Base-by-base conservation (phyloP, 30 jellyfish, hydroid and myxozoan genomes). In the Aurelia aurita complex sp. Pacific region DNA sequence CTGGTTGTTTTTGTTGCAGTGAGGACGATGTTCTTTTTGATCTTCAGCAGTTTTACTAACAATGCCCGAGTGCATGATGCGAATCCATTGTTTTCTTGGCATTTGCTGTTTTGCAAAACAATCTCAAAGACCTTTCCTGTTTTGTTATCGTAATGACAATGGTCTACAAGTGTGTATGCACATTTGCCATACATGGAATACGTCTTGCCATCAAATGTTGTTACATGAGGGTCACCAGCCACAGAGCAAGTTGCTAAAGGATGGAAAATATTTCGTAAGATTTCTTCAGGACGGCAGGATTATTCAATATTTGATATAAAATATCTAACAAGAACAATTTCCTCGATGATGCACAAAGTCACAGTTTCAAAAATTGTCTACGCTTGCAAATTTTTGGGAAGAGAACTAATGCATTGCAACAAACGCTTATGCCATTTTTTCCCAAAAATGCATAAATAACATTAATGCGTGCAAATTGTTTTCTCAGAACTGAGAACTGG, bases 161-260 rank as follows among this genome's bases (percentile, higher is more conserved):
- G 97, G 40, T 95, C 99, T 16, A 82, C 97, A 59, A 95, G 89
- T 2, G 90, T 97, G 85, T 95, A 95, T 19, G 92, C 89, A 78
- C 99, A 95, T 73, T 90, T 90, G 11, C 99, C 99, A 66, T 73
- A 87, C 98, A 95, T 95, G 14, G 92, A 94, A 71, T 95, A 95
- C 1, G 91, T 53, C 73, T 87, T 90, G 63, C 99, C 99, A 59
- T 95, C 99, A 77, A 90, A 95, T 65, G 99, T 95, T 65, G 90
- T 88, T 68, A 95, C 78, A 67, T 95, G 99, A 23, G 97, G 97
- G 69, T 95, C 99, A 3, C 99, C 99, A 59, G 83, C 91, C 32
- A 90, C 91, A 16, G 92, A 69, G 67, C 99, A 95, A 50, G 99
- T 85, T 12, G 96, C 99, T 89, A 55, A n/a, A 61, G 64, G 71